Evolutionary conservation across 1,140 invertebrate genomes (phyloP), one percentile per base, ranked within the genome.

Genomic region (Pollicipes pollicipes): DNA sequence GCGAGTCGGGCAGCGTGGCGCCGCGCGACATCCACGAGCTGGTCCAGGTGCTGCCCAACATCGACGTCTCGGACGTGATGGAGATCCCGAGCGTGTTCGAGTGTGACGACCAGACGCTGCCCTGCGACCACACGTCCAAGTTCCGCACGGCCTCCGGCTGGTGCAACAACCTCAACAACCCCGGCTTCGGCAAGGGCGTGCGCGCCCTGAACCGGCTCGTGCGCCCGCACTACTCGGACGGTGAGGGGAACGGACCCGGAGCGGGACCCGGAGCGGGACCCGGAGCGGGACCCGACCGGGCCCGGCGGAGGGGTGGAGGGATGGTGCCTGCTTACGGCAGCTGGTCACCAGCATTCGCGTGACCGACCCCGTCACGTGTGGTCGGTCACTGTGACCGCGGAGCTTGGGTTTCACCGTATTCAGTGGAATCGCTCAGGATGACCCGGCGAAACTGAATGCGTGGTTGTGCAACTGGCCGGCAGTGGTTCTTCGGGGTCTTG

Each of bases 91-190:
- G 80, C 74, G 78, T 81, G 35, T 81, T 81, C 74, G 76, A 78
- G 70, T 82, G 81, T 72, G 81, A 83, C 68, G 82, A 84, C 71
- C 79, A 81, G 72, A 79, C 79, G 24, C 74, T 84, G 17, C 84
- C 84, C 24, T 85, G 84, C 74, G 85, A 85, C 74, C 84, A 85
- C 72, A 86, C 84, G 0, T 77, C 79, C 29, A 79, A 78, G 73
- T 86, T 83, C 75, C 77, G 85, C 10, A 83, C 81, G 0, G 77
- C 79, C 26, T 83, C 83, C 30, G 84, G 84, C n/a, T 85, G 84
- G 83, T 85, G 84, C 73, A 85, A 85, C 73, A 86, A 85, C 74
- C 76, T 85, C 13, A 76, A 79, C 69, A 77, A 81, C 75, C 84
- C 84, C 0, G 77, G 81, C 66, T 78, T 75, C 69, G 84, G 85